Percentiles rank a stretch among this genome's conserved stretches.
Evolutionary conservation across 2,113 vertebrate genomes (phyloP).

Genomic region (Cygnus buccinator): DNA sequence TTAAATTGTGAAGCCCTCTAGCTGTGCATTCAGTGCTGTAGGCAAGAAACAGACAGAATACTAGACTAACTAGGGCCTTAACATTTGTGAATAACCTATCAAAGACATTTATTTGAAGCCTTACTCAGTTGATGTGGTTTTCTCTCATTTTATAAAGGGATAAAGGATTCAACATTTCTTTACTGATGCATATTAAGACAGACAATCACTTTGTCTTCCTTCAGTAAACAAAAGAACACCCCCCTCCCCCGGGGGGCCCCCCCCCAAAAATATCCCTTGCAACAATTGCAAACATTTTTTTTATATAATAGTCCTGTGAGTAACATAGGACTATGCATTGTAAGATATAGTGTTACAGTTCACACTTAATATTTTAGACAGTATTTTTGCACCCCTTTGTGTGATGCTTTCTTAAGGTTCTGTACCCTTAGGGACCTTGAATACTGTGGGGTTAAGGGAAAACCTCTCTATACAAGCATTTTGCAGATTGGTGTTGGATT

Average conservation of each 20-base stretch:
- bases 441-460: not conserved
- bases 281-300: not conserved
- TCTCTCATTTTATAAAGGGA: not conserved
- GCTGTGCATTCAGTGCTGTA: not conserved
- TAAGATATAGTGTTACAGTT: not conserved
- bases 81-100: slow-evolving; percentile 3
- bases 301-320: not conserved
- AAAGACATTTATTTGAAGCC: slow-evolving; percentile 24
- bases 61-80: not conserved
- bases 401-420: not conserved
- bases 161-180: not conserved
- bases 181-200: not conserved
- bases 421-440: not conserved
- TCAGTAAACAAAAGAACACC: too few species aligned
- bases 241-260: too few species aligned
- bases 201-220: not conserved
- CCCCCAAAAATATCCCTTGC: not conserved
- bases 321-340: not conserved
- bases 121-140: not conserved
- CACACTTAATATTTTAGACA: not conserved
- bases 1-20: not conserved
- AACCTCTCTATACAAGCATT: not conserved
- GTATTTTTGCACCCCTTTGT: not conserved
- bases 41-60: not conserved
- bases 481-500: not conserved